A percentile compares a stretch with the other conserved stretches of the same genome.
phyloP scores from a whole-genome alignment of 2,888 invertebrate genomes.

The Mallateleia sp. region DNA sequence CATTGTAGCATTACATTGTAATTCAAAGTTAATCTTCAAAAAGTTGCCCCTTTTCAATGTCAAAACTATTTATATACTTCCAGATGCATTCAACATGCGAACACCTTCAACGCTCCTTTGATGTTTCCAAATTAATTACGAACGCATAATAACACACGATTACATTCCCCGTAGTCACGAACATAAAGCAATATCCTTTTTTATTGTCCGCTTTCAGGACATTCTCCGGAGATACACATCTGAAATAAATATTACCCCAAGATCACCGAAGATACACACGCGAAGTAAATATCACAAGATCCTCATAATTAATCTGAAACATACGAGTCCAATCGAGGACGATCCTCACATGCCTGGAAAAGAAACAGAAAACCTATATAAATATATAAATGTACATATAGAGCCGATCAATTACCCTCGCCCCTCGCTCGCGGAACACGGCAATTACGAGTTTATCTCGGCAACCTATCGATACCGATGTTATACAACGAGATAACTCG shows the following conservation, averaged over 20 bases:
- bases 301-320: not conserved
- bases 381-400: slow-evolving; percentile 61
- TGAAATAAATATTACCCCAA: not conserved
- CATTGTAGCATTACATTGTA: too few relatives aligned
- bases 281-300: not conserved
- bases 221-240: not conserved
- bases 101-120: too few relatives aligned
- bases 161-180: not conserved
- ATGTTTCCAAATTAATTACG: too few relatives aligned
- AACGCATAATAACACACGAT: not conserved
- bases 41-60: too few relatives aligned
- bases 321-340: slow-evolving; percentile 31
- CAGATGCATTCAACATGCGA: too few relatives aligned
- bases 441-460: slow-evolving; percentile 77
- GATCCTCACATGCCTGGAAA: slow-evolving; percentile 34
- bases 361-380: slow-evolving; percentile 35
- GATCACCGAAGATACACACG: not conserved
- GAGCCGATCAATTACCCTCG: slow-evolving; percentile 69
- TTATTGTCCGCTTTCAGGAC: not conserved
- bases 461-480: slow-evolving; percentile 77
- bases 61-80: too few relatives aligned
- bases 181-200: not conserved
- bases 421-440: slow-evolving; percentile 67
- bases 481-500: slow-evolving; percentile 78
- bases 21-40: too few relatives aligned